Conservation (phyloP, 2,113 vertebrate genomes). For the Glareola pratincola region DNA sequence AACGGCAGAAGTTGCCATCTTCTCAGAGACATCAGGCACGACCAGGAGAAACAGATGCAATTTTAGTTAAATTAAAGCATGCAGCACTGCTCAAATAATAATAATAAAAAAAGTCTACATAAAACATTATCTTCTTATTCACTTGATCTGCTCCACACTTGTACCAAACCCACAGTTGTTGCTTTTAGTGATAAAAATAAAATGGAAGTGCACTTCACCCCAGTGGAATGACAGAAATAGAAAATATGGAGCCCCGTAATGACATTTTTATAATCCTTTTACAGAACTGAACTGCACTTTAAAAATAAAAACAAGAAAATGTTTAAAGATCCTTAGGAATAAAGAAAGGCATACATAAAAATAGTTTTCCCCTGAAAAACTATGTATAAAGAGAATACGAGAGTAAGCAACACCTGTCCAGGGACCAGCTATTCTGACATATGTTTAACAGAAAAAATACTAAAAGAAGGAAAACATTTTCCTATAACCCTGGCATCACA, state of each 20-base stretch:
- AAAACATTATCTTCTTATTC: neutral
- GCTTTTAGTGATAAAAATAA: slow-evolving; percentile 39
- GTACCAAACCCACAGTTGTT: neutral
- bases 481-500: neutral
- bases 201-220: neutral
- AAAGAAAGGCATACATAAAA: neutral
- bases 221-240: neutral
- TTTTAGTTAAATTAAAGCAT: slow-evolving; percentile 28
- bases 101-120: neutral
- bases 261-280: slow-evolving; percentile 1
- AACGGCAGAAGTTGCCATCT: slow-evolving; percentile 35
- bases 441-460: neutral
- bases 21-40: slow-evolving; percentile 37
- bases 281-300: neutral
- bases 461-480: neutral
- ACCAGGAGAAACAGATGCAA: slow-evolving; percentile 41
- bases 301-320: neutral
- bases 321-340: neutral
- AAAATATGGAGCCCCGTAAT: neutral
- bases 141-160: neutral
- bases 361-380: neutral
- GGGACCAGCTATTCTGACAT: slow-evolving; percentile 1
- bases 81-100: neutral
- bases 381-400: neutral
- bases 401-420: neutral